These are phyloP conservation scores for Sceliomorpha sp. DNA, from an alignment of 2,888 invertebrate genomes.

Conservation along the genomic window DNA sequence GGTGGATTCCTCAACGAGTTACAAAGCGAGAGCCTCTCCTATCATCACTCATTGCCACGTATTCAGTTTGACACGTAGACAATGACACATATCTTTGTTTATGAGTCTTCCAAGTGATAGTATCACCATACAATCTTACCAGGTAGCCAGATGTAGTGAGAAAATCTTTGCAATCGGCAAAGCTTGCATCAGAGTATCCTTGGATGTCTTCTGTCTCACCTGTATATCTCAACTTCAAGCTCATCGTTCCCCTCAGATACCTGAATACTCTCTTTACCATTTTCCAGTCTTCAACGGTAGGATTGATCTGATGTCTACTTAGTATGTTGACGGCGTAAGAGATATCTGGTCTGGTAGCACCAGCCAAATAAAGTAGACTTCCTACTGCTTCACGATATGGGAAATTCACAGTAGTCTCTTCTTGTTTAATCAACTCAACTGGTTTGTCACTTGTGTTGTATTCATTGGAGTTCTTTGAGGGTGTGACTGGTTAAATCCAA, in stretches of 20 bases:
- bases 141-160: too few relatives aligned
- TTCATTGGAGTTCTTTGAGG: slow-evolving; percentile 41
- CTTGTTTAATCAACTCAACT: slow-evolving; percentile 16
- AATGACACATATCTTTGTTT: too few relatives aligned
- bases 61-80: slow-evolving; percentile 8
- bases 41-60: slow-evolving; percentile 1
- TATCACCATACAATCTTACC: too few relatives aligned
- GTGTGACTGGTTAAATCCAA: slow-evolving; percentile 30
- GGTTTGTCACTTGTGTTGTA: slow-evolving; percentile 31
- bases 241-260: slow-evolving; percentile 30
- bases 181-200: too few relatives aligned
- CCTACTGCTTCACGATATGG: slow-evolving; percentile 57
- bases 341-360: slow-evolving; percentile 41
- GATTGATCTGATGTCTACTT: slow-evolving; percentile 35
- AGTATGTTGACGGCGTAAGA: slow-evolving; percentile 34
- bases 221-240: too few relatives aligned
- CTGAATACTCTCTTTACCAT: slow-evolving; percentile 44
- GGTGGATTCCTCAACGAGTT: too few relatives aligned
- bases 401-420: slow-evolving; percentile 15
- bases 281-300: slow-evolving; percentile 25
- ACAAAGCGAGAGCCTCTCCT: too few relatives aligned
- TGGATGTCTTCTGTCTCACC: too few relatives aligned
- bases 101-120: too few relatives aligned
- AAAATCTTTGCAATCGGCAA: too few relatives aligned
- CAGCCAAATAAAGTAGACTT: too few relatives aligned